These are phyloP conservation scores for Macrotus californicus DNA, from an alignment of 2,113 vertebrate genomes.

Conservation along the genomic window DNA sequence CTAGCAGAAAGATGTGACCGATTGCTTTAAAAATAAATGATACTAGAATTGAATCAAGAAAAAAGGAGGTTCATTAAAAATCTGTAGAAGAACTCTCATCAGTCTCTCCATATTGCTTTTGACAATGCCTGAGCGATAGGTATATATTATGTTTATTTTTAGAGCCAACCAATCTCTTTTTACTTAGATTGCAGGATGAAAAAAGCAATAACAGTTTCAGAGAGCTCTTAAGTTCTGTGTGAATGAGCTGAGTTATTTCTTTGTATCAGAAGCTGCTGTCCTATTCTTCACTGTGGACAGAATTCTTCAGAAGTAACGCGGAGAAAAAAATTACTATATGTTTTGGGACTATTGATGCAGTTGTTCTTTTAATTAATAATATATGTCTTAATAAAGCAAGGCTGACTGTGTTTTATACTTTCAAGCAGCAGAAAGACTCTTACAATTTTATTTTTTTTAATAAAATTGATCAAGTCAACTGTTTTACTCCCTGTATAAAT, in stretches of 20 bases:
- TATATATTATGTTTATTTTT: constrained; percentile 81
- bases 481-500: not conserved
- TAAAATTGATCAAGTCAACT: not conserved
- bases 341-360: constrained; percentile 24
- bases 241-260: not conserved
- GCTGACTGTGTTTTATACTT: constrained; percentile 43
- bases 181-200: constrained; percentile 54
- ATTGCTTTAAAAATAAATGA: constrained; percentile 77
- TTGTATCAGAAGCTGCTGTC: not conserved
- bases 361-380: constrained; percentile 52
- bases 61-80: constrained; percentile 77
- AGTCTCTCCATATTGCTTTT: constrained; percentile 74
- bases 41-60: constrained; percentile 66
- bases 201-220: constrained; percentile 55
- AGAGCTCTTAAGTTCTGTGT: constrained; percentile 51
- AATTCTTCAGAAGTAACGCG: constrained; percentile 21
- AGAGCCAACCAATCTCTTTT: constrained; percentile 73
- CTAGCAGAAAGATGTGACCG: constrained; percentile 65
- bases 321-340: not conserved
- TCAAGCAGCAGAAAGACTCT: constrained; percentile 33
- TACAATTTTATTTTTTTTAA: constrained; percentile 45
- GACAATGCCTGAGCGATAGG: constrained; percentile 71
- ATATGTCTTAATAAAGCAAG: constrained; percentile 29
- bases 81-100: constrained; percentile 70
- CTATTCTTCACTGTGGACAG: constrained; percentile 21